phyloP scores from a whole-genome alignment of 2,113 vertebrate species.

The Centropristis striata region DNA sequence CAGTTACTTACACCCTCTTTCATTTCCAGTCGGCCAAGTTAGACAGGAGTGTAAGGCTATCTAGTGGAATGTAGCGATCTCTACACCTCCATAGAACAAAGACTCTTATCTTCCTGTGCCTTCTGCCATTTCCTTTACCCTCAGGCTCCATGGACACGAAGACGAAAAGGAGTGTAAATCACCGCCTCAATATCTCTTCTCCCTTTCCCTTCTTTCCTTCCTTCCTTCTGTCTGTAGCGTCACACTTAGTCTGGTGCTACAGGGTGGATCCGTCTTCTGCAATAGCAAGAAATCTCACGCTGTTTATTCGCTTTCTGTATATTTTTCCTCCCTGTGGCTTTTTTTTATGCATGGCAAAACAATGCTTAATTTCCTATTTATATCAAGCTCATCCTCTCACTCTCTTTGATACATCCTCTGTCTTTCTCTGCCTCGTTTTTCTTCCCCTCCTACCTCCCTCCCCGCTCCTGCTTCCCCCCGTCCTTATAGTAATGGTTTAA shows the following conservation, averaged over 20 bases:
- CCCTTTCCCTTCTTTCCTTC: slow-evolving; percentile 56
- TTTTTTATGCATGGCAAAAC: slow-evolving; percentile 58
- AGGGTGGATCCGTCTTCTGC: slow-evolving; percentile 68
- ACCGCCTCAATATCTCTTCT: slow-evolving; percentile 66
- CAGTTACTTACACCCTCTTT: slow-evolving; percentile 43
- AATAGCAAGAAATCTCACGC: slow-evolving; percentile 72
- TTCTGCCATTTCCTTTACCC: slow-evolving; percentile 81
- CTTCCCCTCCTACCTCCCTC: slow-evolving; percentile 10
- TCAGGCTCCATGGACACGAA: slow-evolving; percentile 63
- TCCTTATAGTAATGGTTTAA: slow-evolving; percentile 75
- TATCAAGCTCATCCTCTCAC: slow-evolving; percentile 46
- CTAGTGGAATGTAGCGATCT: slow-evolving; percentile 80
- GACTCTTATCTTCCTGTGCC: slow-evolving; percentile 77
- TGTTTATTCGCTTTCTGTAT: slow-evolving; percentile 58
- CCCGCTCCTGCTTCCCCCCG: slow-evolving; percentile 33
- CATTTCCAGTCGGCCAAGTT: slow-evolving; percentile 54
- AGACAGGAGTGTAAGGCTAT: slow-evolving; percentile 73
- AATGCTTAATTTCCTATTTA: slow-evolving; percentile 73
- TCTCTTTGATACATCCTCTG: slow-evolving; percentile 58
- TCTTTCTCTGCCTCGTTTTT: slow-evolving; percentile 50
- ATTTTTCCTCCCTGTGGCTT: slow-evolving; percentile 46
- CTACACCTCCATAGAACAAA: slow-evolving; percentile 78
- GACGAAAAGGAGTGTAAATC: slow-evolving; percentile 77
- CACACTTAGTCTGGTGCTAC: slow-evolving; percentile 57
- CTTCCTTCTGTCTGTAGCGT: slow-evolving; percentile 51